Percentiles rank a stretch among this genome's conserved stretches.
phyloP scores from a whole-genome alignment of 2,888 invertebrate genomes.

The Creontiades dilutus region DNA sequence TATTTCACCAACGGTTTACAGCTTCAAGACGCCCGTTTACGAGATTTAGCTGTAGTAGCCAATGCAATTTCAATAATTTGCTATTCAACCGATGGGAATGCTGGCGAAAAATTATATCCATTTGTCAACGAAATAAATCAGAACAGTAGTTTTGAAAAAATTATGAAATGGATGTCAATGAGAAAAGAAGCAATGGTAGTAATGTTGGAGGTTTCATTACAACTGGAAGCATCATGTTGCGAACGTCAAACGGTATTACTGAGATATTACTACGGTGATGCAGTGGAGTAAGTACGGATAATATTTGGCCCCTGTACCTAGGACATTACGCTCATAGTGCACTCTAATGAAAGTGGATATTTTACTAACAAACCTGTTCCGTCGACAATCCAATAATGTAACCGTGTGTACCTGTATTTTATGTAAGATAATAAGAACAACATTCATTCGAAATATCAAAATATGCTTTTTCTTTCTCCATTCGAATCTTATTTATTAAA shows the following conservation, averaged over 20 bases:
- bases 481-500: too few species aligned
- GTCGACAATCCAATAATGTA: too few species aligned
- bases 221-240: not conserved
- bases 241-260: not conserved
- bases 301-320: too few species aligned
- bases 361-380: too few species aligned
- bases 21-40: not conserved
- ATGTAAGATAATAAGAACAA: too few species aligned
- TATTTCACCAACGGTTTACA: not conserved
- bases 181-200: not conserved
- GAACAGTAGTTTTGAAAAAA: not conserved
- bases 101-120: not conserved
- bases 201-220: not conserved
- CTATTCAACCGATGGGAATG: conserved; percentile 19
- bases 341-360: too few species aligned
- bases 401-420: too few species aligned
- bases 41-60: not conserved
- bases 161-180: conserved; percentile 21
- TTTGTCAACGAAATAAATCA: conserved; percentile 14
- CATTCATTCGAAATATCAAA: too few species aligned
- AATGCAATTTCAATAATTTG: not conserved
- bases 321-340: too few species aligned
- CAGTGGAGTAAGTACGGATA: conserved; percentile 1
- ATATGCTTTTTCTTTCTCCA: too few species aligned
- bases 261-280: conserved; percentile 1